phyloP scores from a whole-genome alignment of 2,113 vertebrate species.

The Crotalus tigris region DNA sequence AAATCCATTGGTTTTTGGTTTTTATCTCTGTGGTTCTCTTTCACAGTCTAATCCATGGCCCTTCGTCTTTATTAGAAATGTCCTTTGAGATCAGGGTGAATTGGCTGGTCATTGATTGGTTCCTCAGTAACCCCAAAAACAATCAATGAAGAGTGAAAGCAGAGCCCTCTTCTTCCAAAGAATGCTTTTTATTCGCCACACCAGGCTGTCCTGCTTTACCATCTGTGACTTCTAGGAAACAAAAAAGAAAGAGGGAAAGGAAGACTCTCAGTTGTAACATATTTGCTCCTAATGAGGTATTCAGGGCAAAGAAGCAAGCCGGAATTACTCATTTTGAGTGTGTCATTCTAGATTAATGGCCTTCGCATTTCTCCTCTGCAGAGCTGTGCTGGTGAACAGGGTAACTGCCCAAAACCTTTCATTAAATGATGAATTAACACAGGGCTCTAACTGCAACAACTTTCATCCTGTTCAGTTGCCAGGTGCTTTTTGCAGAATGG shows the following conservation, averaged over 20 bases:
- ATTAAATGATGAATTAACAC: background rate
- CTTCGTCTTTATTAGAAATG: slow-evolving; percentile 49
- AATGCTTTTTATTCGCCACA: background rate
- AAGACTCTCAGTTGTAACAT: background rate
- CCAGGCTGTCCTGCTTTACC: slow-evolving; percentile 3
- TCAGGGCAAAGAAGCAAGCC: slow-evolving; percentile 19
- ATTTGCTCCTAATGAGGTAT: slow-evolving; percentile 10
- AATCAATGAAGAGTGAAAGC: slow-evolving; percentile 18
- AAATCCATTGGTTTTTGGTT: background rate
- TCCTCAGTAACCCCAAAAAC: background rate
- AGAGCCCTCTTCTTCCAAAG: accelerated
- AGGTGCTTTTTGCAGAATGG: background rate
- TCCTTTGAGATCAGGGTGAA: slow-evolving; percentile 41
- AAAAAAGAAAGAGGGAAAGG: background rate
- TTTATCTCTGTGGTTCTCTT: slow-evolving; percentile 30
- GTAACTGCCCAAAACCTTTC: slow-evolving; percentile 1
- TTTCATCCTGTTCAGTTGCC: background rate
- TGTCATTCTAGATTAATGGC: slow-evolving; percentile 6
- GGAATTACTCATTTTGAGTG: background rate
- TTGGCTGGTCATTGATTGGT: slow-evolving; percentile 46
- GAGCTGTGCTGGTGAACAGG: background rate
- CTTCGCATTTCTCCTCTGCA: background rate
- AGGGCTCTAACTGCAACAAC: background rate
- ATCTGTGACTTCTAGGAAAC: accelerated
- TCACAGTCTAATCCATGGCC: background rate